A percentile compares a stretch with the other conserved stretches of the same genome.
These are phyloP conservation scores for Chiroxiphia lanceolata DNA, from an alignment of 2,797 vertebrate genomes.

Conservation along the genomic window DNA sequence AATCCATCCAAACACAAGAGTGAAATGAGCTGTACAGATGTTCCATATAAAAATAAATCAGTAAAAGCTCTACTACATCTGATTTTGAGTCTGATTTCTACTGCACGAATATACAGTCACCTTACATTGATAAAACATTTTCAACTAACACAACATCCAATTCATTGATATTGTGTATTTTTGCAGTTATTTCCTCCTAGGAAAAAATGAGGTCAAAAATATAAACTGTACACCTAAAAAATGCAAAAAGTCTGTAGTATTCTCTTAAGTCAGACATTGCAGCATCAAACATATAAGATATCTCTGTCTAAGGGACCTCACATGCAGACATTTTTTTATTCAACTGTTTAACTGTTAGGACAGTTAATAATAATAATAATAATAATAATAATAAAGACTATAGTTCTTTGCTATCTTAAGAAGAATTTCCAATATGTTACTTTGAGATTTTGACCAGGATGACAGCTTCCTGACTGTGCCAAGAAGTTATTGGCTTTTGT, in stretches of 20 bases:
- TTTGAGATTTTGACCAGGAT: constrained; percentile 1
- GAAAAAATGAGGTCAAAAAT: background rate
- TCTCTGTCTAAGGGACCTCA: background rate
- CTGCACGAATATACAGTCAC: background rate
- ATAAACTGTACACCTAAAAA: background rate
- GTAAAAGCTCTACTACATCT: background rate
- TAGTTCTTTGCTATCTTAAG: background rate
- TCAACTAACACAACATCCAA: background rate
- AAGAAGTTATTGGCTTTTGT: constrained; percentile 3
- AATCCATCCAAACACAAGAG: background rate
- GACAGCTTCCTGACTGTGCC: background rate
- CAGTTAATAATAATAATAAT: background rate
- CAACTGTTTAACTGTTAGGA: background rate
- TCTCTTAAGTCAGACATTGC: background rate
- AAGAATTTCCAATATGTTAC: background rate
- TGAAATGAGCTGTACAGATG: background rate
- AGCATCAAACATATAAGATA: background rate
- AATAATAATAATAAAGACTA: too few species aligned
- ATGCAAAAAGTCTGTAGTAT: background rate
- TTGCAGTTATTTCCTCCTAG: background rate
- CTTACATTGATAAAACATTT: background rate
- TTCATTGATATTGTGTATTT: background rate
- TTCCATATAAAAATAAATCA: constrained; percentile 13
- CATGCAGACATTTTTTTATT: background rate
- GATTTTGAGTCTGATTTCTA: background rate